Conservation (phyloP, 2,113 vertebrate species). For the Tachysurus vachellii region DNA sequence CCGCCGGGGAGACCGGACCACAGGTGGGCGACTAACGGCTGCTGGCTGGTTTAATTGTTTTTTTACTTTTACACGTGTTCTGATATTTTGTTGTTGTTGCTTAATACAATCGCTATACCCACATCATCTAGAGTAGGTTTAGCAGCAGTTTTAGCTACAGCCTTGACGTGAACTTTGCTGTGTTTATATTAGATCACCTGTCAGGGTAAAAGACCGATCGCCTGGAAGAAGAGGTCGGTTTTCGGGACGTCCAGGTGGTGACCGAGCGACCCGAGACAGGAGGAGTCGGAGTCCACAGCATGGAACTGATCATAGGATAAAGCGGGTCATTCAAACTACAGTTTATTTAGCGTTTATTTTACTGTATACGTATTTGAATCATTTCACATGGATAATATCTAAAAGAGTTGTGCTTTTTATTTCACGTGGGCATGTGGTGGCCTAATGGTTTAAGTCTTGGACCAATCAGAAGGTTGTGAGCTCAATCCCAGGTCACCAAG, state of each 20-base stretch:
- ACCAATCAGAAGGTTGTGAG: too few species aligned
- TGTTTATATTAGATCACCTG: conserved; percentile 75
- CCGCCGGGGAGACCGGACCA: conserved; percentile 62
- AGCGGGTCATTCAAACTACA: conserved; percentile 75
- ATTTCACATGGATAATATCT: neutral
- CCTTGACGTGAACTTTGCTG: neutral
- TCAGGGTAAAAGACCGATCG: conserved; percentile 76
- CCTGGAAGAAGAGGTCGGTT: conserved; percentile 75
- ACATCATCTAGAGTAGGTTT: too few species aligned
- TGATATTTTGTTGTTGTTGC: neutral
- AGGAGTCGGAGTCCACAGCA: conserved; percentile 82
- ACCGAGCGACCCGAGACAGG: conserved; percentile 79
- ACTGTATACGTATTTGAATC: neutral
- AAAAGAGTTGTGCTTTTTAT: neutral
- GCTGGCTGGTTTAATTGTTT: neutral
- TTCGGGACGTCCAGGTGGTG: conserved; percentile 68
- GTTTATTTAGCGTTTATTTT: too few species aligned
- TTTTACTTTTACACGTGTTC: neutral
- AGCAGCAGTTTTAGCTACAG: neutral
- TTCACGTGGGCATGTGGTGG: too few species aligned
- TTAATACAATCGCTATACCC: neutral
- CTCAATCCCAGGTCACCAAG: too few species aligned
- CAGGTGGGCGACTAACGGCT: conserved; percentile 52
- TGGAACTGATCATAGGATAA: conserved; percentile 72
- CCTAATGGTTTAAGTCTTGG: too few species aligned